Base-by-base conservation (phyloP, 2,888 invertebrate genomes). In the Copidosoma aretas region DNA sequence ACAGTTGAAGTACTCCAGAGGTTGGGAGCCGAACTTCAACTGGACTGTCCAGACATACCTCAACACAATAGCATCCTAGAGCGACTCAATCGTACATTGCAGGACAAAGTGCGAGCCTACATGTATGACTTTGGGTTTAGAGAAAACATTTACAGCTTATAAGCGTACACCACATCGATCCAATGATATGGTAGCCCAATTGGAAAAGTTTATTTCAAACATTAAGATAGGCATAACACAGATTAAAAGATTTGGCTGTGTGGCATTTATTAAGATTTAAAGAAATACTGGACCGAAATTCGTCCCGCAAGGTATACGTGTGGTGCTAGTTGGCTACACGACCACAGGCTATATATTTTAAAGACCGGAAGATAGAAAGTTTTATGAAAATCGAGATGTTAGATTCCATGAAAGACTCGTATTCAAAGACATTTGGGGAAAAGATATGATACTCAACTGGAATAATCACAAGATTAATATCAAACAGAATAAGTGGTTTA, bases 11-110 rank as follows among this genome's bases (percentile, higher is more conserved):
- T n/a, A n/a, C n/a, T n/a, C n/a, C n/a, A n/a, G n/a, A n/a, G n/a
- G n/a, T n/a, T n/a, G n/a, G n/a, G n/a, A n/a, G n/a, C n/a, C n/a
- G n/a, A n/a, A n/a, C n/a, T n/a, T n/a, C n/a, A n/a, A n/a, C n/a
- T 64, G 10, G 59, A 52, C 3, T 22, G 46, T 41, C 65, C 59
- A 14, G 59, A 53, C 17, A 65, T 32, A n/a, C 54, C 54, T 25
- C 70, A 71, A 22, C 70, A 72, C 24, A 74, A 74, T 66, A 72
- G 71, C 46, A 59, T 64, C 24, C 63, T 71, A 0, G 71, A 72
- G 49, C 39, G 72, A 39, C 73, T 73, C 22, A 74, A 73, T 62
- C 71, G 32, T 8, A 32, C 32, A 32, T 32, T 32, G 32, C 32
- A 8, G 32, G 8, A 32, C 32, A 32, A 32, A 32, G 32, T 3